Percentiles rank a stretch among this genome's conserved stretches.
Evolutionary conservation across 2,797 vertebrate genomes (phyloP).

Genomic region (Scarus forsteni): DNA sequence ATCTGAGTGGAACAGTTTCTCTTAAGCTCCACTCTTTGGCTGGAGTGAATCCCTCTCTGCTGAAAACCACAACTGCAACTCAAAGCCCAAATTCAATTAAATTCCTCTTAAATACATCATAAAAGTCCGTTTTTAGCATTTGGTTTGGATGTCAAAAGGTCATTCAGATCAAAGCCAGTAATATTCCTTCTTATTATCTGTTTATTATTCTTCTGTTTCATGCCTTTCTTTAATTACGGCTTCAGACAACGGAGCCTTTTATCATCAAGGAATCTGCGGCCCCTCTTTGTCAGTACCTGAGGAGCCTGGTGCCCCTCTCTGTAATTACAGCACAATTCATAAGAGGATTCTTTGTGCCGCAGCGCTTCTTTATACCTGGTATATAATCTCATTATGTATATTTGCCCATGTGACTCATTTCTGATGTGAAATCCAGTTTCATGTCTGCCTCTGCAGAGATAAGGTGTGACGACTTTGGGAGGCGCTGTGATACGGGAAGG

Average conservation of each 20-base stretch:
- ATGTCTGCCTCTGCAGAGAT: conserved; percentile 23
- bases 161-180: conserved; percentile 41
- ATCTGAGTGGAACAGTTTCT: conserved; percentile 32
- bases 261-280: conserved; percentile 56
- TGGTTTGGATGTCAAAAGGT: conserved; percentile 14
- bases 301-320: conserved; percentile 47
- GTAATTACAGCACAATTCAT: conserved; percentile 69
- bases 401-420: conserved; percentile 59
- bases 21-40: conserved; percentile 6
- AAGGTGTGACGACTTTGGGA: conserved; percentile 18
- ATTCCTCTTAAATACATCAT: background rate
- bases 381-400: conserved; percentile 66
- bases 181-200: conserved; percentile 34
- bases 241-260: conserved; percentile 53
- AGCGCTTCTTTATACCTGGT: conserved; percentile 26
- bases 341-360: conserved; percentile 68
- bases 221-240: conserved; percentile 41
- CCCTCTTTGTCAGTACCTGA: conserved; percentile 48
- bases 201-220: conserved; percentile 31
- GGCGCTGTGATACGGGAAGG: conserved; percentile 6
- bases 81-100: conserved; percentile 1
- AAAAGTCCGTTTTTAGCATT: conserved; percentile 6
- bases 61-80: conserved; percentile 9
- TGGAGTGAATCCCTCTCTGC: background rate
- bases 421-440: conserved; percentile 43